Conservation (phyloP, 2,113 vertebrate genomes). For the Ardeotis arabs region DNA sequence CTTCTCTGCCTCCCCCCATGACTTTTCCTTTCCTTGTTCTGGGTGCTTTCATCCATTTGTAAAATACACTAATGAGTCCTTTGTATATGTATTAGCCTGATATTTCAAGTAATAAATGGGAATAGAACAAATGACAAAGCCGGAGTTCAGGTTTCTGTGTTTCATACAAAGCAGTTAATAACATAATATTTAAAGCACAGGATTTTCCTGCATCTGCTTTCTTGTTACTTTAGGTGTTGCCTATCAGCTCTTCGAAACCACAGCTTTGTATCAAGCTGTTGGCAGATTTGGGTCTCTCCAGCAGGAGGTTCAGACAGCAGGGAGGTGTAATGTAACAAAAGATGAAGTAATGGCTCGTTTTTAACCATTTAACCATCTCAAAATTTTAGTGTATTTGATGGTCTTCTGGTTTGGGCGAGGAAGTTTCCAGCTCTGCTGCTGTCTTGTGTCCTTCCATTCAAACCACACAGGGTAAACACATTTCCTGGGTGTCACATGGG, state of each 20-base stretch:
- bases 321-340: background rate
- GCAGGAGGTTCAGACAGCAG: background rate
- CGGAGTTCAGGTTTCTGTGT: background rate
- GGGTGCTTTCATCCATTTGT: background rate
- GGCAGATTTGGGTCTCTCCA: background rate
- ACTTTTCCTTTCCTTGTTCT: background rate
- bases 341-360: background rate
- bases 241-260: background rate
- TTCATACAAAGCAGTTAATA: background rate
- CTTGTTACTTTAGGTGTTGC: background rate
- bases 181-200: background rate
- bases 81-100: background rate
- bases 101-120: background rate
- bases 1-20: background rate
- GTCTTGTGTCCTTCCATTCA: background rate
- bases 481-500: background rate
- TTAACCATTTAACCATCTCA: background rate
- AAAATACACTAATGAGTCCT: background rate
- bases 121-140: background rate
- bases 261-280: background rate
- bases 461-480: fast-evolving
- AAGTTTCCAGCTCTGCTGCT: background rate
- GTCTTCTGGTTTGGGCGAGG: background rate
- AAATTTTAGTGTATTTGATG: background rate
- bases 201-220: background rate